Evolutionary conservation across 2,113 vertebrate species (phyloP).

Genomic region (Catharus bicknelli): DNA sequence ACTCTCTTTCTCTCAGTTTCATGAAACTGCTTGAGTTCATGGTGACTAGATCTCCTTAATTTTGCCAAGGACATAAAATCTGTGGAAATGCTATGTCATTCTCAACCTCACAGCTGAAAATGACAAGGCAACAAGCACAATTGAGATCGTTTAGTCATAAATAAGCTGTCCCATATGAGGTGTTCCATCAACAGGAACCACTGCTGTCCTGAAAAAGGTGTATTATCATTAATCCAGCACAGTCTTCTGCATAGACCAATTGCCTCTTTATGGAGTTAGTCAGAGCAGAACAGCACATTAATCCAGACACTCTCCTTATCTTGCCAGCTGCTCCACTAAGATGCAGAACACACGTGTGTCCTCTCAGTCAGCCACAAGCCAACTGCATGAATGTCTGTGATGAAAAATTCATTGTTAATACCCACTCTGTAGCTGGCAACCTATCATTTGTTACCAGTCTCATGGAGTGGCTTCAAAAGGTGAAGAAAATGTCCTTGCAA

Average conservation of each 20-base stretch:
- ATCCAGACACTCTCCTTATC: conserved; percentile 19
- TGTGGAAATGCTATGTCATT: not conserved
- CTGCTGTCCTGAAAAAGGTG: not conserved
- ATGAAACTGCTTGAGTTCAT: not conserved
- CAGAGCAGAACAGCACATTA: conserved; percentile 5
- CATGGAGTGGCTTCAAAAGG: conserved; percentile 30
- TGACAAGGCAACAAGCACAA: not conserved
- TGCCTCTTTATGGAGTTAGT: conserved; percentile 19
- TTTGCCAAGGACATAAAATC: not conserved
- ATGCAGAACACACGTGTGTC: conserved; percentile 21
- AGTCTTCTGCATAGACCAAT: not conserved
- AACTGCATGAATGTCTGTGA: not conserved
- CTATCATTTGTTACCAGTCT: conserved; percentile 8
- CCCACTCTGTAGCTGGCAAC: not conserved
- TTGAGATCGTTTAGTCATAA: not conserved
- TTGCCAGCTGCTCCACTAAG: conserved; percentile 47
- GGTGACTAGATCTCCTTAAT: not conserved
- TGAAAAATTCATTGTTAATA: conserved; percentile 40
- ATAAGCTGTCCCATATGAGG: not conserved
- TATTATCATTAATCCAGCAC: not conserved
- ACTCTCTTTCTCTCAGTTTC: not conserved
- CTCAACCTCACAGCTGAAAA: not conserved
- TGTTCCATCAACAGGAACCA: not conserved
- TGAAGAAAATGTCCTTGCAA: conserved; percentile 13
- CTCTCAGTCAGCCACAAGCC: conserved; percentile 25